Evolutionary conservation across 2,888 invertebrate genomes (phyloP).

Genomic region (Axea sp.): DNA sequence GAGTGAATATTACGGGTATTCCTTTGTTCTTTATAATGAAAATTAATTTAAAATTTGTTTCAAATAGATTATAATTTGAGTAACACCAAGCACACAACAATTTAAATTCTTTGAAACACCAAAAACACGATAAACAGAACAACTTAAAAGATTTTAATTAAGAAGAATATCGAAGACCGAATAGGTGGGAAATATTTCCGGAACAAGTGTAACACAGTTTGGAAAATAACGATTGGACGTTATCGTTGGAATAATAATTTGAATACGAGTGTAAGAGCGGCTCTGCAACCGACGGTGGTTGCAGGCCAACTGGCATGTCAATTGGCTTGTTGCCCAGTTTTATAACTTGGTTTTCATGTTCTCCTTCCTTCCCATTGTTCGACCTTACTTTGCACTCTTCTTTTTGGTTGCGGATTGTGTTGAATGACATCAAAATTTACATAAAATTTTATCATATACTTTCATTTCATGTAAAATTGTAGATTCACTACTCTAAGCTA

Average conservation of each 20-base stretch:
- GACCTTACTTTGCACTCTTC: conserved; percentile 15
- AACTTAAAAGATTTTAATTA: conserved; percentile 15
- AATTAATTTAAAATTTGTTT: no score
- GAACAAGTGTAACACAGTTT: conserved; percentile 62
- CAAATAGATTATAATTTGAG: no score
- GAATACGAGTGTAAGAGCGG: conserved; percentile 66
- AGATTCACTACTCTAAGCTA: neutral
- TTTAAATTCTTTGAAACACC: neutral
- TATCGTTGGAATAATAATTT: conserved; percentile 72
- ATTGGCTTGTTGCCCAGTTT: conserved; percentile 79
- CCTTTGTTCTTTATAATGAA: no score
- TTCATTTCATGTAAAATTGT: conserved; percentile 3
- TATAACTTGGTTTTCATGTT: conserved; percentile 74
- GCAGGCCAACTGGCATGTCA: conserved; percentile 78
- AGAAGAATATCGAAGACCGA: conserved; percentile 5
- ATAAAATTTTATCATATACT: conserved; percentile 19
- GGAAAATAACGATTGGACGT: conserved; percentile 74
- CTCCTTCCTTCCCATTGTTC: conserved; percentile 43
- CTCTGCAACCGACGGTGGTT: conserved; percentile 75
- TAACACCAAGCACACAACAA: neutral
- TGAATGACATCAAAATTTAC: conserved; percentile 30
- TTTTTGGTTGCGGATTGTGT: conserved; percentile 11
- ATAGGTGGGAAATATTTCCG: conserved; percentile 31
- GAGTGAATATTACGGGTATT: no score
- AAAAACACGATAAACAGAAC: conserved; percentile 3